Conservation (phyloP, 2,797 vertebrate species). For the Tiaroga cobitis region DNA sequence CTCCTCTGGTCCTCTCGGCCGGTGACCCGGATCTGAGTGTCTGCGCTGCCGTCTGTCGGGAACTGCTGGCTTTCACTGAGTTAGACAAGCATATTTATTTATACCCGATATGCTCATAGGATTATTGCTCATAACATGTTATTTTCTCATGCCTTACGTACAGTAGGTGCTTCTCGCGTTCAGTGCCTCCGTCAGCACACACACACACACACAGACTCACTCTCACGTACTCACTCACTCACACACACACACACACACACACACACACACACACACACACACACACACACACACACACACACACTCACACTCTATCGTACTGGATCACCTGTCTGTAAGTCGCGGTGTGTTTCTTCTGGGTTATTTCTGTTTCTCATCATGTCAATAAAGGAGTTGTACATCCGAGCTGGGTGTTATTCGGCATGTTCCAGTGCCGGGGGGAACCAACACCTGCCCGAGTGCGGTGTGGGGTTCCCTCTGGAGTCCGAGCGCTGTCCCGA, state of each 20-base stretch:
- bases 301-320: background rate
- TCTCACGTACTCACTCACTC: background rate
- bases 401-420: no score
- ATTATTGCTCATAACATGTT: background rate
- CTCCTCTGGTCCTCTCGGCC: no score
- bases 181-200: background rate
- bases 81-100: background rate
- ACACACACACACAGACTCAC: no score
- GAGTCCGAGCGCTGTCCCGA: no score
- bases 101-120: background rate
- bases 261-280: background rate
- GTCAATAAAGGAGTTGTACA: constrained; percentile 61
- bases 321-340: background rate
- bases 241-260: no score
- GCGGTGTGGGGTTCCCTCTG: no score
- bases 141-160: background rate
- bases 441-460: no score
- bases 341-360: constrained; percentile 7
- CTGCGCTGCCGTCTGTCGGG: background rate
- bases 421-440: background rate
- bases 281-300: background rate
- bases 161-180: background rate
- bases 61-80: background rate
- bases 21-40: no score
- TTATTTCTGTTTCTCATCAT: constrained; percentile 64